A percentile compares a stretch with the other conserved stretches of the same genome.
Conservation (phyloP, 2,888 invertebrate species). For the Platycnemis pennipes region DNA sequence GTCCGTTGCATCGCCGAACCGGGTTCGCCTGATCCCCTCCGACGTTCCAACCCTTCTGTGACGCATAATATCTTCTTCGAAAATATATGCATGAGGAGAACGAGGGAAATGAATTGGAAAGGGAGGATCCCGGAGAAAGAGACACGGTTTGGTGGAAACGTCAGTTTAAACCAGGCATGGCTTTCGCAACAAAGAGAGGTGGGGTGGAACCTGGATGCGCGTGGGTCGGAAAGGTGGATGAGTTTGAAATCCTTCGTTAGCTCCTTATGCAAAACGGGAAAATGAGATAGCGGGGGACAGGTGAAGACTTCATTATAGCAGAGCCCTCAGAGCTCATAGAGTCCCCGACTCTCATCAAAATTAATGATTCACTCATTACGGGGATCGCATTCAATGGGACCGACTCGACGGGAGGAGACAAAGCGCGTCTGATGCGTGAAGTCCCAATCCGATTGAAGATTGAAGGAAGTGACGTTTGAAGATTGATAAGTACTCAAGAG, state of each 20-base stretch:
- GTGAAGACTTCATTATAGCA: neutral
- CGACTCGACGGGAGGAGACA: neutral
- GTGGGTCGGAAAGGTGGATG: neutral
- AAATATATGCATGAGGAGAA: neutral
- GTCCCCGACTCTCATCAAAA: neutral
- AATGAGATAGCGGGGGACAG: neutral
- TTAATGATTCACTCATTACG: conserved; percentile 15
- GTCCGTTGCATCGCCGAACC: neutral
- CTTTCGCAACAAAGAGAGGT: neutral
- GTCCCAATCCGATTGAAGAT: neutral
- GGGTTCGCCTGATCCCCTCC: too few relatives aligned
- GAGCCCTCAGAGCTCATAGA: neutral
- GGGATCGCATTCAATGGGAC: neutral
- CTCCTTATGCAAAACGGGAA: neutral
- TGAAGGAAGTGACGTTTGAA: too few relatives aligned
- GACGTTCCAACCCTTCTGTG: neutral
- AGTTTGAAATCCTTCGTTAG: neutral
- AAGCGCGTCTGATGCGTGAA: neutral
- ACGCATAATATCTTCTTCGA: neutral
- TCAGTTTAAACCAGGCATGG: neutral
- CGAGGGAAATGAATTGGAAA: neutral
- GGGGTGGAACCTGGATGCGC: neutral
- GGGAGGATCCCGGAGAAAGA: neutral
- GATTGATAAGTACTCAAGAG: too few relatives aligned
- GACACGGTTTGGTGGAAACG: neutral